These are phyloP conservation scores for Gastrophysa polygoni DNA, from an alignment of 2,888 invertebrate genomes.

Conservation along the genomic window DNA sequence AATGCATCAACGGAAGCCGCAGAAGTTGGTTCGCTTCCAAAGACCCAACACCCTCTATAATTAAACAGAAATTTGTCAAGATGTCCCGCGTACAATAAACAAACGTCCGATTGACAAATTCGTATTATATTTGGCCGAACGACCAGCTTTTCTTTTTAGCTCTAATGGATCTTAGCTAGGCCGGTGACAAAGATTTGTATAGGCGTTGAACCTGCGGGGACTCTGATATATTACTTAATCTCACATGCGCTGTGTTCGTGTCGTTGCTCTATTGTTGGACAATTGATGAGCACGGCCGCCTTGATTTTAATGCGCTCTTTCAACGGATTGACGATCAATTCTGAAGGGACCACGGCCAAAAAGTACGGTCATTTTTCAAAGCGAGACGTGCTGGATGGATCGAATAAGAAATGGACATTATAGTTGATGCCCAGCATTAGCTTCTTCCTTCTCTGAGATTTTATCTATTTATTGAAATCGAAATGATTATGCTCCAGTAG, in stretches of 20 bases:
- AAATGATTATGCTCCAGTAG: constrained; percentile 24
- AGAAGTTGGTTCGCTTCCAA: constrained; percentile 18
- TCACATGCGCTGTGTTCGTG: constrained; percentile 47
- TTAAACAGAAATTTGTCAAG: constrained; percentile 28
- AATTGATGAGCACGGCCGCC: constrained; percentile 51
- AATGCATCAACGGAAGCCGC: not conserved
- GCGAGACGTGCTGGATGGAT: constrained; percentile 28
- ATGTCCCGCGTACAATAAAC: constrained; percentile 25
- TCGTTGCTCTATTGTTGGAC: constrained; percentile 50
- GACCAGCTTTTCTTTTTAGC: constrained; percentile 23
- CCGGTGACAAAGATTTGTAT: constrained; percentile 41
- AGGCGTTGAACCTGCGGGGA: constrained; percentile 39
- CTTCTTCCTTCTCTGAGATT: constrained; percentile 36
- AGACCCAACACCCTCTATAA: constrained; percentile 27
- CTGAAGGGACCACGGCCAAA: constrained; percentile 19
- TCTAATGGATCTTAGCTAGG: constrained; percentile 37
- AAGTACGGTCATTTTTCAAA: constrained; percentile 37
- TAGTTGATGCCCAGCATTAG: constrained; percentile 35
- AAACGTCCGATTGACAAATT: constrained; percentile 33
- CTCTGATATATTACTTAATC: constrained; percentile 40
- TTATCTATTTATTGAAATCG: constrained; percentile 28
- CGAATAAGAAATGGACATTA: constrained; percentile 34
- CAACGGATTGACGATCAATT: constrained; percentile 50
- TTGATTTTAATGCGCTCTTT: constrained; percentile 51
- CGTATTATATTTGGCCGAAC: constrained; percentile 29